phyloP scores from a whole-genome alignment of 1,140 invertebrate species.

The Ditylenchus dipsaci region DNA sequence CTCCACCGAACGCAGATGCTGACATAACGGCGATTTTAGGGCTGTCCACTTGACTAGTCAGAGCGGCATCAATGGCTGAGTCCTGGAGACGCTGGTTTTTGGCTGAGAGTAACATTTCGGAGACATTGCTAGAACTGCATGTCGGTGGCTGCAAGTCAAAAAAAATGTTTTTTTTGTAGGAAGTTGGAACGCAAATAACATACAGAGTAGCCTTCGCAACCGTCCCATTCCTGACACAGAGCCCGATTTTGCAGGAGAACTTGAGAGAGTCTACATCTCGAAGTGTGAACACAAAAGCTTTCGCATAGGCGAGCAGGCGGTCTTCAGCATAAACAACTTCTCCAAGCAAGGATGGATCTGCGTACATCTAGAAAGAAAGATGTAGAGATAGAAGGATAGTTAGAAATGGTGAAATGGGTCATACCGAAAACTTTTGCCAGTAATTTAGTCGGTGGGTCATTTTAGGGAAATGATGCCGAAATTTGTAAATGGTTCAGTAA shows the following conservation, averaged over 20 bases:
- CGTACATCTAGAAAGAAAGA: constrained; percentile 27
- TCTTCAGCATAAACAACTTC: constrained; percentile 39
- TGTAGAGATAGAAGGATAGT: background rate
- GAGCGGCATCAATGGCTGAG: constrained; percentile 21
- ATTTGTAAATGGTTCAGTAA: too few species aligned
- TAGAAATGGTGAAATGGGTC: background rate
- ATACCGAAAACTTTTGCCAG: constrained; percentile 7
- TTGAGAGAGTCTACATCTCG: constrained; percentile 38
- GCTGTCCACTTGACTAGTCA: constrained; percentile 23
- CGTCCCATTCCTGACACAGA: constrained; percentile 38
- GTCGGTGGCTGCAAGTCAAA: constrained; percentile 25
- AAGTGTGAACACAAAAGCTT: constrained; percentile 40
- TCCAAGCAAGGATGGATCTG: constrained; percentile 31
- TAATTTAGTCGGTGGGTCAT: background rate
- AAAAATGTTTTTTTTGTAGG: background rate
- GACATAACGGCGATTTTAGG: background rate
- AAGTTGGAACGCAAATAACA: background rate
- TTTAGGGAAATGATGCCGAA: background rate
- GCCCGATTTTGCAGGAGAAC: constrained; percentile 40
- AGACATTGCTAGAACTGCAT: constrained; percentile 13
- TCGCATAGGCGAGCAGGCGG: constrained; percentile 27
- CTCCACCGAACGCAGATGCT: background rate
- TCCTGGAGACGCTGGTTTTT: constrained; percentile 12
- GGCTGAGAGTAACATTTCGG: constrained; percentile 24
- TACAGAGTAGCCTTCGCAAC: constrained; percentile 39